Evolutionary conservation across 2,113 vertebrate species (phyloP).

Genomic region (Acanthisitta chloris): DNA sequence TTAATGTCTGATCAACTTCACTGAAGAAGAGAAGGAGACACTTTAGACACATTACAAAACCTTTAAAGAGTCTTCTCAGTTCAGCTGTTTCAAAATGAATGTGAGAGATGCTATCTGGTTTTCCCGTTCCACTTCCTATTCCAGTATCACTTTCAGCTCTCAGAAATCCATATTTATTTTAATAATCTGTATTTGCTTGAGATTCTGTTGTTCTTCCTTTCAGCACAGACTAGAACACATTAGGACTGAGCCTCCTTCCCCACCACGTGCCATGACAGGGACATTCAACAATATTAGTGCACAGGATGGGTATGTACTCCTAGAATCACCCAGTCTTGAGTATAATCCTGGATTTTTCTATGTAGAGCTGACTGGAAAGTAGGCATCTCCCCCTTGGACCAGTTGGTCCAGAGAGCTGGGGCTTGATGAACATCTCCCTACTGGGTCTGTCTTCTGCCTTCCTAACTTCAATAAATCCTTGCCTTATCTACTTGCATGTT

Average conservation of each 20-base stretch:
- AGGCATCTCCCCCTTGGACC: neutral
- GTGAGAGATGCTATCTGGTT: neutral
- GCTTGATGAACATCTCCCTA: neutral
- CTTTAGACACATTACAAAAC: neutral
- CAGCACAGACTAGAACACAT: neutral
- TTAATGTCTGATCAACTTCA: neutral
- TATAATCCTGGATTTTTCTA: neutral
- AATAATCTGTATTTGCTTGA: neutral
- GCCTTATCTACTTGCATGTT: neutral
- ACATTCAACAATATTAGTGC: neutral
- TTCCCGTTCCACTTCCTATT: neutral
- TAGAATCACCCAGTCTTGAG: neutral
- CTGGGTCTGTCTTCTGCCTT: rapidly evolving
- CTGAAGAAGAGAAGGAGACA: neutral
- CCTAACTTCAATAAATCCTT: neutral
- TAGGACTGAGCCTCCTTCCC: neutral
- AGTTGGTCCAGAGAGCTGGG: rapidly evolving
- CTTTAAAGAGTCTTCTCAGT: neutral
- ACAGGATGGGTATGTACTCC: neutral
- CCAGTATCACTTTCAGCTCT: neutral
- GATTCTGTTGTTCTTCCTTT: neutral
- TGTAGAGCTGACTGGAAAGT: neutral
- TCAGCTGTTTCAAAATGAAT: neutral
- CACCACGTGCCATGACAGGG: too few relatives aligned
- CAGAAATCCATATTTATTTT: neutral